Evolutionary conservation across 1,140 invertebrate species (phyloP).

Genomic region (Heterodera schachtii): DNA sequence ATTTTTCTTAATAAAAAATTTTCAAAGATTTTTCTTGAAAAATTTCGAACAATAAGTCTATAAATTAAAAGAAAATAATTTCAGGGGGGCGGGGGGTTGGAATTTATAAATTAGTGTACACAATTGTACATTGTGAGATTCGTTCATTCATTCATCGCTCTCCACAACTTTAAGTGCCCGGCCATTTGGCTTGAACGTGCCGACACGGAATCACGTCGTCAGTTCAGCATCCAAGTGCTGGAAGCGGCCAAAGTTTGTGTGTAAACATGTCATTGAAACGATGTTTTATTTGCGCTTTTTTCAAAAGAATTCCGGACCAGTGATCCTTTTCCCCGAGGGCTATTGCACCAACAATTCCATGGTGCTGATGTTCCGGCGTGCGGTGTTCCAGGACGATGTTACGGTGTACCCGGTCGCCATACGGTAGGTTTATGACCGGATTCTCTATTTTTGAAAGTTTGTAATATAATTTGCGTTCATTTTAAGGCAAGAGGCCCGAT

Average conservation of each 20-base stretch:
- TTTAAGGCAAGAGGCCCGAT: slow-evolving; percentile 54
- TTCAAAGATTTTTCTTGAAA: too few species aligned
- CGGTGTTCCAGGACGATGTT: slow-evolving; percentile 48
- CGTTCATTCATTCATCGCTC: too few species aligned
- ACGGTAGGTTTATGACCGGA: slow-evolving; percentile 21
- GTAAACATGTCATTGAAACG: neutral
- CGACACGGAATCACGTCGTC: slow-evolving; percentile 41
- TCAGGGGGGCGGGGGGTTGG: too few species aligned
- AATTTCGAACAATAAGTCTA: neutral
- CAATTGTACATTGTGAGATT: neutral
- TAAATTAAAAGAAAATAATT: neutral
- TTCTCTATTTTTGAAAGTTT: too few species aligned
- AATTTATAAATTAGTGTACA: neutral
- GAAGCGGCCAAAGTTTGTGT: slow-evolving; percentile 41
- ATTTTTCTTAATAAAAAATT: too few species aligned
- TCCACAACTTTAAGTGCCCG: slow-evolving; percentile 24
- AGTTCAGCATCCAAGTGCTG: slow-evolving; percentile 42
- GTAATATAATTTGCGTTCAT: slow-evolving; percentile 9
- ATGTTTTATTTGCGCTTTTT: slow-evolving; percentile 18
- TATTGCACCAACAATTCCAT: slow-evolving; percentile 56
- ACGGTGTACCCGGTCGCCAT: slow-evolving; percentile 55
- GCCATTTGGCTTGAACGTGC: slow-evolving; percentile 51
- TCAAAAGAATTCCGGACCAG: slow-evolving; percentile 44
- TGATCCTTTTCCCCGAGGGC: slow-evolving; percentile 53
- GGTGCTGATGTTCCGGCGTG: slow-evolving; percentile 46